Evolutionary conservation across 2,797 vertebrate species (phyloP), one percentile per base, ranked within the genome.

Genomic region (Rallus crepitans): DNA sequence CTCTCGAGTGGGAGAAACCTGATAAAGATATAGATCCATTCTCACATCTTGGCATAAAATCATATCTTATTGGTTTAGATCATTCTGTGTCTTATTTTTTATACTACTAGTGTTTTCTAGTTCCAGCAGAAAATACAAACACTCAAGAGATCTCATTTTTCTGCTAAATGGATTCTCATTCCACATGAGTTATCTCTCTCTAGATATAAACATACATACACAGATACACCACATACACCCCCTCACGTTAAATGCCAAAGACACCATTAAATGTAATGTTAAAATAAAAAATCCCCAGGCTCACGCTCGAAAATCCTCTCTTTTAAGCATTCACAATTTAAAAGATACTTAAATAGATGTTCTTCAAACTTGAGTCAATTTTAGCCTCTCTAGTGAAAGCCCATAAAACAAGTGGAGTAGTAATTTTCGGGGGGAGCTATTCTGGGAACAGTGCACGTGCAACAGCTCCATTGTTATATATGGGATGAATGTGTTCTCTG

Each of bases 21-120:
- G 95, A 97, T 97, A 97, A 97, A 97, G 96, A 96, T 97, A 97
- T 97, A 97, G 95, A 97, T 97, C 95, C 85, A 82, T 97, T 96
- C 93, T 97, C 92, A 94, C 87, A 92, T 94, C 89, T 86, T 94
- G 94, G 97, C 96, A 97, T 96, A 97, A 96, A 97, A 97, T 97
- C 96, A 96, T 97, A 93, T 95, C 96, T 97, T 97, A 97, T 95
- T 97, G 95, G 95, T 97, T 97, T 97, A 96, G 87, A 97, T 96
- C 90, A 97, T 93, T 92, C 90, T 28, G 33, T 89, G 88, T 72
- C 89, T 94, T 95, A 30, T 93, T 92, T 96, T 89, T 68, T 92
- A 92, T 88, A 86, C 69, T 94, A 94, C 93, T 87, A 92, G 80
- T 97, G 95, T 97, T 97, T 97, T 97, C 94, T 95, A 93, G 89